phyloP scores from a whole-genome alignment of 2,113 vertebrate genomes.

The Nanger granti region DNA sequence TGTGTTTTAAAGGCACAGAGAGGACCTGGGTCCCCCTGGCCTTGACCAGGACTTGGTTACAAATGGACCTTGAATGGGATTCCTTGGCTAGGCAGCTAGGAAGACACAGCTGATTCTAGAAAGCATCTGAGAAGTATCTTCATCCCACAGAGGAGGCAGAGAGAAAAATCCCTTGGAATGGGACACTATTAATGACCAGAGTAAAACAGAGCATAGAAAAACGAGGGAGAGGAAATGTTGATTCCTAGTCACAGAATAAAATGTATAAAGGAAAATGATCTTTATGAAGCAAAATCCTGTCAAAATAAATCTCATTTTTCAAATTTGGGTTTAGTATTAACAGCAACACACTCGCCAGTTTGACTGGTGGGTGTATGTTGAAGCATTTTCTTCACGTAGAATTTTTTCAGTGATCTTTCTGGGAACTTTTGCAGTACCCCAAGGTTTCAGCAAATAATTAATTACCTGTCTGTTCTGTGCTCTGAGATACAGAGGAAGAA shows the following conservation, averaged over 20 bases:
- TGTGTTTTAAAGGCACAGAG: not conserved
- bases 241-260: not conserved
- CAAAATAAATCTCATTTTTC: not conserved
- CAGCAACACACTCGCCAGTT: not conserved
- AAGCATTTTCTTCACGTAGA: not conserved
- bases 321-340: not conserved
- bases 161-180: fast-evolving
- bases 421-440: not conserved
- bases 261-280: not conserved
- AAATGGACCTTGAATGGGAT: not conserved
- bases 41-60: not conserved
- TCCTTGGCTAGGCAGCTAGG: not conserved
- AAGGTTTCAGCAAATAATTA: not conserved
- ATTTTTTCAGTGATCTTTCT: not conserved
- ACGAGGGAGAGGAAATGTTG: not conserved
- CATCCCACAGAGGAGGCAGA: not conserved
- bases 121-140: not conserved
- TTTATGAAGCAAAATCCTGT: not conserved
- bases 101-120: not conserved
- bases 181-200: not conserved
- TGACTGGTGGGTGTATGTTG: not conserved
- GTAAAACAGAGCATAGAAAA: not conserved
- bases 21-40: not conserved
- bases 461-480: not conserved
- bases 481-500: not conserved